Percentiles rank a stretch among this genome's conserved stretches.
phyloP scores from a whole-genome alignment of 2,113 vertebrate species.

The Brachyhypopomus gauderio region DNA sequence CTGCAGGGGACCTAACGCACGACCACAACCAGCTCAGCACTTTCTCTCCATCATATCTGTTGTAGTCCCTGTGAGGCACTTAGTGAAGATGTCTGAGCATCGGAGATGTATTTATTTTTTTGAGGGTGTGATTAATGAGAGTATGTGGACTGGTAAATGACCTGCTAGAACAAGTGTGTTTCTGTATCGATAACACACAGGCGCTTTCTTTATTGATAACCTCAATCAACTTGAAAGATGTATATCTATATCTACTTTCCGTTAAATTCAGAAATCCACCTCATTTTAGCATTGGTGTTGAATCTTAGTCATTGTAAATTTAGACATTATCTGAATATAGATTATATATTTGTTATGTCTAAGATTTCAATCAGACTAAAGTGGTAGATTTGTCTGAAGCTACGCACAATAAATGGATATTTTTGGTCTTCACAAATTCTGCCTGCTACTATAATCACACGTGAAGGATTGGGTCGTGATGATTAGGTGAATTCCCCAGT shows the following conservation, averaged over 20 bases:
- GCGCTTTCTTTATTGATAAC: not conserved
- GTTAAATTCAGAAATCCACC: not conserved
- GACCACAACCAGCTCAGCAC: not conserved
- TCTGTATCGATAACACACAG: no score
- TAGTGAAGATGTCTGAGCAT: not conserved
- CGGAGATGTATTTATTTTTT: conserved; percentile 34
- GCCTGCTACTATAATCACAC: no score
- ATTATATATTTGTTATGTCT: not conserved
- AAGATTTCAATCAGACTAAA: no score
- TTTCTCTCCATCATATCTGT: not conserved
- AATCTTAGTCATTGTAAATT: not conserved
- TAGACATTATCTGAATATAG: not conserved
- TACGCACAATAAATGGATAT: not conserved
- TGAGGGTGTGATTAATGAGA: not conserved
- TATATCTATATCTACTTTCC: not conserved
- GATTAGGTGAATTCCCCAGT: no score
- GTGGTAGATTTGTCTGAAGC: no score
- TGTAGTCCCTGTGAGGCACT: conserved; percentile 5
- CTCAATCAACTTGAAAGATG: not conserved
- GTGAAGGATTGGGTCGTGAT: not conserved
- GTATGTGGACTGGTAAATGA: not conserved
- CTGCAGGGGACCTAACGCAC: conserved; percentile 73
- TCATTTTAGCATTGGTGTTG: not conserved
- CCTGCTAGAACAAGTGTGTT: not conserved
- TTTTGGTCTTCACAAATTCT: not conserved